Evolutionary conservation across 1,140 invertebrate genomes (phyloP).

Genomic region (Chironomus striatipennis): DNA sequence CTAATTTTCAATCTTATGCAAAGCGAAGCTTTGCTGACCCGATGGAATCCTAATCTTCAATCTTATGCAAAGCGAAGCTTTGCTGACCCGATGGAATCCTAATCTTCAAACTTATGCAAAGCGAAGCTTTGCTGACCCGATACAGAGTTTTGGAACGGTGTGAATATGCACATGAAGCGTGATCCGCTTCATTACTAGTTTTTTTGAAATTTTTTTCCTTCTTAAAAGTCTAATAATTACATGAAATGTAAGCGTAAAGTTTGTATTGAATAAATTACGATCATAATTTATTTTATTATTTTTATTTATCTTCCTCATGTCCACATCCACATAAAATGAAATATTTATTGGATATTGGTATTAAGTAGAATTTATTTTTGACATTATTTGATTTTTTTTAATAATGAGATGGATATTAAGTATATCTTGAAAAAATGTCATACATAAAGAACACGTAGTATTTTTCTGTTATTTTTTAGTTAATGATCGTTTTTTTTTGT

Average conservation of each 20-base stretch:
- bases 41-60: too few relatives aligned
- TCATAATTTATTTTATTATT: neutral
- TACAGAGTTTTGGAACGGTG: too few relatives aligned
- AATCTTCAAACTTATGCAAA: too few relatives aligned
- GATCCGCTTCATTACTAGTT: too few relatives aligned
- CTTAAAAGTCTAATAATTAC: neutral
- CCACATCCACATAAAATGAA: neutral
- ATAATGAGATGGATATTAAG: neutral
- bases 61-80: too few relatives aligned
- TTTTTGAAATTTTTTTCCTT: neutral
- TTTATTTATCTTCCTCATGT: neutral
- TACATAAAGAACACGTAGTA: neutral
- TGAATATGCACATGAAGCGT: too few relatives aligned
- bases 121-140: too few relatives aligned
- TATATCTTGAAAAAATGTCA: neutral
- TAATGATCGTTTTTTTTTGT: neutral
- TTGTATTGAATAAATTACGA: conserved; percentile 9
- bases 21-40: too few relatives aligned
- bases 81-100: too few relatives aligned
- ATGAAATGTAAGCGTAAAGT: neutral
- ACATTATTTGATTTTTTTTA: neutral
- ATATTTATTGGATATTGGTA: neutral
- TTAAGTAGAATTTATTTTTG: neutral
- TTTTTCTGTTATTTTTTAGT: neutral
- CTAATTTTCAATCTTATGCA: too few relatives aligned